Percentiles rank a stretch among this genome's conserved stretches.
Evolutionary conservation across 2,797 vertebrate genomes (phyloP).

Genomic region (Poeciliopsis presidionis): DNA sequence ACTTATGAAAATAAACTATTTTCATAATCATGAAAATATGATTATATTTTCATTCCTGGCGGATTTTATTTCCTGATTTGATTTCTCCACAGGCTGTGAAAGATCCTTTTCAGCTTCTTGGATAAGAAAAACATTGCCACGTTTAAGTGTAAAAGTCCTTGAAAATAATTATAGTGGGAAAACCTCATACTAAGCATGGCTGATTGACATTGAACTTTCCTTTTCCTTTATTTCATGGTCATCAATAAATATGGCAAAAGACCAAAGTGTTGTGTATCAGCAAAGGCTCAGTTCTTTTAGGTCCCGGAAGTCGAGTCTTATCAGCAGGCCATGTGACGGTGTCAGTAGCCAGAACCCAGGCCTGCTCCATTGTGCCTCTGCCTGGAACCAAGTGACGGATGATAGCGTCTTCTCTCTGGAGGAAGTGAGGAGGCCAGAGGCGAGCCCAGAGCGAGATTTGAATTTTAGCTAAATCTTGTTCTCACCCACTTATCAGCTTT

Average conservation of each 20-base stretch:
- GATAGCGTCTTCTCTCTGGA: slow-evolving; percentile 77
- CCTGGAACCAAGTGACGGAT: slow-evolving; percentile 82
- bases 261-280: slow-evolving; percentile 72
- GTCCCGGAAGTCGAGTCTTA: slow-evolving; percentile 84
- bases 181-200: slow-evolving; percentile 12
- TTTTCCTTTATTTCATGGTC: slow-evolving; percentile 55
- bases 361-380: slow-evolving; percentile 81
- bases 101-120: slow-evolving; percentile 14
- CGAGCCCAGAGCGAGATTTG: slow-evolving; percentile 63
- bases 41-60: too few relatives aligned
- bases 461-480: slow-evolving; percentile 47
- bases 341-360: slow-evolving; percentile 76
- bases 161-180: slow-evolving; percentile 19
- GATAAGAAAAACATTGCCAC: slow-evolving; percentile 1
- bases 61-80: not conserved
- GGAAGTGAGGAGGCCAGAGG: slow-evolving; percentile 80
- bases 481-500: slow-evolving; percentile 40
- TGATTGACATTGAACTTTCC: slow-evolving; percentile 35
- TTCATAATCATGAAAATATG: not conserved
- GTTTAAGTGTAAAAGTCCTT: slow-evolving; percentile 25
- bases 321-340: slow-evolving; percentile 80
- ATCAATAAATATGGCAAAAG: slow-evolving; percentile 57
- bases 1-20: not conserved
- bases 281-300: slow-evolving; percentile 63
- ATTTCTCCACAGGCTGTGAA: slow-evolving; percentile 1